Percentiles rank a stretch among this genome's conserved stretches.
phyloP scores from a whole-genome alignment of 2,888 invertebrate species.

The Ophion ventricosus region DNA sequence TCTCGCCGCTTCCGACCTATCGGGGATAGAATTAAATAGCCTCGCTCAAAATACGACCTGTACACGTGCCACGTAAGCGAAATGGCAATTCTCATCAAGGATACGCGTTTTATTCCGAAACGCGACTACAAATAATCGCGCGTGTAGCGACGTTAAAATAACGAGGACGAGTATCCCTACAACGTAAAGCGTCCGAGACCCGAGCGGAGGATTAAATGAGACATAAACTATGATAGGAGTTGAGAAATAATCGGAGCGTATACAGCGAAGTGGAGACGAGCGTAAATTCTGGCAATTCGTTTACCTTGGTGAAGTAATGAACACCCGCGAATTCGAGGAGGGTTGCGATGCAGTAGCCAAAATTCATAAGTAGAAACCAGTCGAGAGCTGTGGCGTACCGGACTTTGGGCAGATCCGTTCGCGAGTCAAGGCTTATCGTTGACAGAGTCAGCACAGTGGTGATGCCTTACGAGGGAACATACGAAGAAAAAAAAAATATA shows the following conservation, averaged over 20 bases:
- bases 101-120: too few species aligned
- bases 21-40: constrained; percentile 1
- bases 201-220: not conserved
- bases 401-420: constrained; percentile 95
- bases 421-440: constrained; percentile 94
- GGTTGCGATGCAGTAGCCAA: constrained; percentile 96
- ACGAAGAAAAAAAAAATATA: constrained; percentile 8
- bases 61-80: too few species aligned
- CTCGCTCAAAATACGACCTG: not conserved
- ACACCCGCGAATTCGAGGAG: constrained; percentile 97
- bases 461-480: constrained; percentile 88
- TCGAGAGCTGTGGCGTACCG: constrained; percentile 97
- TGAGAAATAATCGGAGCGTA: constrained; percentile 36
- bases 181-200: too few species aligned
- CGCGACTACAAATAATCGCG: too few species aligned
- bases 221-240: constrained; percentile 2
- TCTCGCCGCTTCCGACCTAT: constrained; percentile 93
- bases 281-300: constrained; percentile 75
- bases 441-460: constrained; percentile 97
- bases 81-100: too few species aligned
- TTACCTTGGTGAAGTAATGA: constrained; percentile 96
- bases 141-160: too few species aligned
- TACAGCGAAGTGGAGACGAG: not conserved
- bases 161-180: too few species aligned
- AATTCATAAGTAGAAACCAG: constrained; percentile 96